These are phyloP conservation scores for Litoditis marina DNA, from an alignment of 2,888 invertebrate species.

Conservation along the genomic window DNA sequence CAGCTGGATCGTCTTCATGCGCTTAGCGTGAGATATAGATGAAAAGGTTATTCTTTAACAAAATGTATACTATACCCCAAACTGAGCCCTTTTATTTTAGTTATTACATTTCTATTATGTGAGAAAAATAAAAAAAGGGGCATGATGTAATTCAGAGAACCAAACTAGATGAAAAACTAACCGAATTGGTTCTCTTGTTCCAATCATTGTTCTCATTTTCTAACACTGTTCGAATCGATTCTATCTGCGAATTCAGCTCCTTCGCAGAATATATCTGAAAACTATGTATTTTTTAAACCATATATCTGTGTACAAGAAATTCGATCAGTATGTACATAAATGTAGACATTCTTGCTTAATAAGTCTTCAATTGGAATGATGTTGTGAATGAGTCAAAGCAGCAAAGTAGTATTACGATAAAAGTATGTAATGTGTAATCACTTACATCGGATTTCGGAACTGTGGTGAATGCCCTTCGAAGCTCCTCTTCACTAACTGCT, in stretches of 20 bases:
- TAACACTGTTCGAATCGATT: constrained; percentile 12
- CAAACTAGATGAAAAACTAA: constrained; percentile 68
- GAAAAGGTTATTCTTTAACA: neutral
- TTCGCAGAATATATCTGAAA: constrained; percentile 5
- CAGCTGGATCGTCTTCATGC: no score
- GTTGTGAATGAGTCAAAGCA: neutral
- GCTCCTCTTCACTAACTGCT: constrained; percentile 31
- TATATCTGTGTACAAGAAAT: no score
- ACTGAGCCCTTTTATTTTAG: neutral
- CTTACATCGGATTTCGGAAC: constrained; percentile 23
- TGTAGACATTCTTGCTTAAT: no score
- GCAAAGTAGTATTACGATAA: neutral
- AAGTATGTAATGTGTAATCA: neutral
- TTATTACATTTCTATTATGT: neutral
- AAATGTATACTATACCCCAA: neutral
- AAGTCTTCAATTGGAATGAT: no score
- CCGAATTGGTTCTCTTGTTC: constrained; percentile 88
- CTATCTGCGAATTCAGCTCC: constrained; percentile 6
- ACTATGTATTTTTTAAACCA: no score
- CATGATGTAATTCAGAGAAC: neutral
- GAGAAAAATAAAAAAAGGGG: neutral
- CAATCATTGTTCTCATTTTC: constrained; percentile 78
- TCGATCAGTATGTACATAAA: no score
- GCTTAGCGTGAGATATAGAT: neutral
- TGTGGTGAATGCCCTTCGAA: constrained; percentile 24